Evolutionary conservation across 23 tunicate genomes (phyloP), one percentile per base, ranked within the genome.

Genomic region (Halocynthia aurantium): DNA sequence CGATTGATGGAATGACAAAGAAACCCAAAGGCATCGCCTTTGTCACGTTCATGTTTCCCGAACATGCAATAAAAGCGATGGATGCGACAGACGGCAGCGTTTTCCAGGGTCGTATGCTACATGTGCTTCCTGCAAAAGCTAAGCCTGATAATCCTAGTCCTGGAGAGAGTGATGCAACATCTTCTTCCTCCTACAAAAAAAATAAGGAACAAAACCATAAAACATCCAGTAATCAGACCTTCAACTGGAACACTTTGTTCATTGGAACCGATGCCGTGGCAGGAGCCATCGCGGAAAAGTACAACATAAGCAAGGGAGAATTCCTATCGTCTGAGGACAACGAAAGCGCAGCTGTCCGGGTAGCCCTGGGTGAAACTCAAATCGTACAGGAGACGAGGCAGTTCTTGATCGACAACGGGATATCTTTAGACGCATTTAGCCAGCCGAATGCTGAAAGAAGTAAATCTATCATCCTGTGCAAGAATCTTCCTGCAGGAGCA

Each of bases 321-420:
- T 55, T 90, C 20, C n/a, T 85, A 8, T 77, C 72, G 22, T 76
- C 88, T 0, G 79, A 79, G 22, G 84, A 69, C 7, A 69, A 76
- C 8, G 87, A 84, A 60, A 86, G 84, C 70, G 93, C 96, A 8
- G 96, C 96, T 54, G 96, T 96, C 1, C 83, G 86, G 62, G 65
- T 96, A 62, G 99, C 99, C 20, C 72, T 96, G 18, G 99, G 96
- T 13, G 96, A 90, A 78, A 86, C 96, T 52, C 88, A 88, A 58
- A 77, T 96, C 50, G 89, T 90, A 21, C 75, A 86, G 70, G 99
- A 96, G 79, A 96, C 96, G 5, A 57, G 88, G 6, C 79, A 87
- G 22, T 96, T 85, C 73, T 70, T 96, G 57, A 22, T 72, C 6
- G 82, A 86, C 13, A 85, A 86, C 67, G 99, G 99, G 12, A 74